Evolutionary conservation across 1,140 invertebrate species (phyloP).

Genomic region (Drosophila biarmipes): DNA sequence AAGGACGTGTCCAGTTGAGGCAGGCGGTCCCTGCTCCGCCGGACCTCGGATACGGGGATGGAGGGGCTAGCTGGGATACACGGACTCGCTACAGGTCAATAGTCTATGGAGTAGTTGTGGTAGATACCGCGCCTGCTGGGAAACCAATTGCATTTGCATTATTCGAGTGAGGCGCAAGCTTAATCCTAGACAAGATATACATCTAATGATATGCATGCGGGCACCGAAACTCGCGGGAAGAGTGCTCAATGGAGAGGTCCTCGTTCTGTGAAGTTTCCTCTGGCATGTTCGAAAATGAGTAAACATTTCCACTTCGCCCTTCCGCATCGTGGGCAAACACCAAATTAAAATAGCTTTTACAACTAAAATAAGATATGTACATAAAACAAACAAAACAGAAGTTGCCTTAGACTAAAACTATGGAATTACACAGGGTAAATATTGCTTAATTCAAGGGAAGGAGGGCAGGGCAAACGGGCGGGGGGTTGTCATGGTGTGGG

Average conservation of each 20-base stretch:
- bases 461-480: constrained; percentile 10
- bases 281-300: neutral
- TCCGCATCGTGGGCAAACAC: constrained; percentile 4
- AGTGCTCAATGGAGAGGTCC: constrained; percentile 22
- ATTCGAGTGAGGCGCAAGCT: constrained; percentile 15
- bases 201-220: constrained; percentile 30
- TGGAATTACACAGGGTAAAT: constrained; percentile 26
- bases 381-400: constrained; percentile 37
- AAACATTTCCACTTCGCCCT: neutral
- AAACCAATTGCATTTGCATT: constrained; percentile 56
- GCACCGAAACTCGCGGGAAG: constrained; percentile 5
- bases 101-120: constrained; percentile 72
- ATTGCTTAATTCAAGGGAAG: constrained; percentile 19
- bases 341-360: constrained; percentile 14
- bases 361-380: constrained; percentile 38
- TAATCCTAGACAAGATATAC: constrained; percentile 3
- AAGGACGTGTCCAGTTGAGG: constrained; percentile 40
- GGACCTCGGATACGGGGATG: constrained; percentile 29
- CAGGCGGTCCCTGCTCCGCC: constrained; percentile 3
- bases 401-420: constrained; percentile 23
- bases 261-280: constrained; percentile 11
- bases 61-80: constrained; percentile 29
- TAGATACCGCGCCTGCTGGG: constrained; percentile 67
- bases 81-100: constrained; percentile 39
- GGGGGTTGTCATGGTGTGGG: neutral